These are phyloP conservation scores for Monochamus alternatus DNA, from an alignment of 2,888 invertebrate genomes.

Conservation along the genomic window DNA sequence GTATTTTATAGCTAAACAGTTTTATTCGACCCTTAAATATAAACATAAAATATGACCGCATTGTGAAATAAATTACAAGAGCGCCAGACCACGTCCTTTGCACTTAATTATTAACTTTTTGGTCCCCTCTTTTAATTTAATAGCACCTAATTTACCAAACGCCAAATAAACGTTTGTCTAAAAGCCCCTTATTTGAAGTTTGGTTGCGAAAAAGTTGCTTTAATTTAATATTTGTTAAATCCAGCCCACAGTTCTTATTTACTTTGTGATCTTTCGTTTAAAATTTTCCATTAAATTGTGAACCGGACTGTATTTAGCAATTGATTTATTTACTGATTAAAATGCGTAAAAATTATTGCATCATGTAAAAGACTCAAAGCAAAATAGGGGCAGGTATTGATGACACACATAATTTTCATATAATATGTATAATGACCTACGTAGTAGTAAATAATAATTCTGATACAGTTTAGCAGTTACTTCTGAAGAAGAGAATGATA, in stretches of 20 bases:
- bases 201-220: not conserved
- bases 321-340: too few species aligned
- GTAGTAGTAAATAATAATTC: too few species aligned
- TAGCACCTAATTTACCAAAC: conserved; percentile 27
- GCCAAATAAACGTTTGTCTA: conserved; percentile 18
- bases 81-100: conserved; percentile 14
- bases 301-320: too few species aligned
- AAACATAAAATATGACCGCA: conserved; percentile 21
- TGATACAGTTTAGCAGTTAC: too few species aligned
- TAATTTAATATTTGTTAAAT: not conserved
- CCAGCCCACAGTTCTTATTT: not conserved
- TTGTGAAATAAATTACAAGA: conserved; percentile 21
- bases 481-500: too few species aligned
- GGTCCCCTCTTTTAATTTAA: conserved; percentile 22
- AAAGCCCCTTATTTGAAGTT: conserved; percentile 3
- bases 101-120: conserved; percentile 28
- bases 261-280: not conserved
- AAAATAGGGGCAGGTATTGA: too few species aligned
- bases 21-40: conserved; percentile 5
- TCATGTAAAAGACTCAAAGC: too few species aligned
- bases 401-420: too few species aligned
- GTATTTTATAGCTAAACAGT: not conserved
- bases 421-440: too few species aligned
- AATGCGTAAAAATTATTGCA: too few species aligned
- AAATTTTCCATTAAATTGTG: too few species aligned